Evolutionary conservation across 2,797 vertebrate genomes (phyloP), one percentile per base, ranked within the genome.

Genomic region (Erithacus rubecula): DNA sequence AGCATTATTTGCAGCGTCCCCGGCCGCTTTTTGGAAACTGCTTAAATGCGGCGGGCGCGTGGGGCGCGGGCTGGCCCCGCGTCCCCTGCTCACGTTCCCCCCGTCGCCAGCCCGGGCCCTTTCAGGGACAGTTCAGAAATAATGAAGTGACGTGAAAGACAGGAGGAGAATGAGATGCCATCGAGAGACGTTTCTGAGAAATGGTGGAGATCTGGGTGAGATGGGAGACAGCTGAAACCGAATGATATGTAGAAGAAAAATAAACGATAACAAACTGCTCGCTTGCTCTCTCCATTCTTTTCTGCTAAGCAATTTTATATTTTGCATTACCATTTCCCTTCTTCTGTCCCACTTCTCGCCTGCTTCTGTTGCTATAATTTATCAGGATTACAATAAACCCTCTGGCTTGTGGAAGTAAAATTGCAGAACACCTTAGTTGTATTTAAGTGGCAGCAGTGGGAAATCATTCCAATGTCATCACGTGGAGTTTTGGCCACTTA

Each of bases 91-190:
- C 70, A 18, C 47, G 29, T 51, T 52, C 12, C 76, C 34, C 30
- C 51, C 26, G 37, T 23, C 60, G 36, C 63, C 56, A 17, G 20
- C 76, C 49, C 83, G 43, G 89, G 56, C 77, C 89, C 64, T 88
- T 96, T 90, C 96, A 94, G 96, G 95, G 95, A 96, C 96, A 95
- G 89, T 94, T 96, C 79, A 62, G 97, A 87, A 96, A 96, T 97
- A 96, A 97, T 97, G 97, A 97, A 96, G 89, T 77, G 83, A 91
- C 39, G 68, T 90, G 96, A 95, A 83, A 97, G 97, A 94, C 96
- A 95, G 94, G 62, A 79, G 32, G 94, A 92, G 97, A 96, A 97
- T 93, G 96, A 97, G 96, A 97, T 97, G 97, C 97, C 97, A 91
- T 92, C 86, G 89, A 78, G 95, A 97, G 96, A 96, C 68, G 80